Evolutionary conservation across 2,888 invertebrate genomes (phyloP), one percentile per base, ranked within the genome.

Genomic region (Gymnosoma rotundatum): DNA sequence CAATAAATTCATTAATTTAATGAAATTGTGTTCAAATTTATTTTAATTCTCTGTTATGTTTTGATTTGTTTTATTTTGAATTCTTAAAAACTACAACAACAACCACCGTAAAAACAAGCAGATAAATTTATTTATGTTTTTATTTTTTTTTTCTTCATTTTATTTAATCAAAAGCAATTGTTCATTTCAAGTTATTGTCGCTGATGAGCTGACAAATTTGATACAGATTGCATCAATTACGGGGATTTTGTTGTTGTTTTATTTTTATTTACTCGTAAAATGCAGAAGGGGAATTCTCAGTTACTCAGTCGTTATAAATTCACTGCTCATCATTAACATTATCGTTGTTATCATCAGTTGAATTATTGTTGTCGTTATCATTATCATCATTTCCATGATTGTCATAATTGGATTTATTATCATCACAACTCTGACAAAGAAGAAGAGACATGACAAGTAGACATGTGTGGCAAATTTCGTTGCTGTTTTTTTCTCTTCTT

Each of bases 91-190:
- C 20, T 0, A 54, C 32, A 63, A 54, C 0, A 4, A 7, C 20
- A 36, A 50, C 16, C 10, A 56, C n/a, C 42, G 18, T 5, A 21
- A 63, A 38, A 66, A 50, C 50, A 67, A 60, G 25, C 52, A 66
- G 18, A 60, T 64, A 70, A 54, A 78, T 64, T 78, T 70, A 69
- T 76, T 74, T 58, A 56, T 42, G 78, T 45, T 20, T 64, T 70
- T 70, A 61, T 76, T 63, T 58, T 63, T 78, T 32, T 63, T 63
- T 78, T 67, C 18, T 32, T 16, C 48, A 58, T 72, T 78, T 86
- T 85, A 86, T 86, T 84, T 87, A 87, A 87, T 86, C 78, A 86
- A 81, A 83, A 75, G 66, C 87, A 86, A 87, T 87, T 87, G 86
- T 86, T 87, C 86, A 86, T 87, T 86, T 87, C 86, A 87, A 86